Conservation (phyloP, 2,113 vertebrate genomes). For the Cranoglanis bouderius region DNA sequence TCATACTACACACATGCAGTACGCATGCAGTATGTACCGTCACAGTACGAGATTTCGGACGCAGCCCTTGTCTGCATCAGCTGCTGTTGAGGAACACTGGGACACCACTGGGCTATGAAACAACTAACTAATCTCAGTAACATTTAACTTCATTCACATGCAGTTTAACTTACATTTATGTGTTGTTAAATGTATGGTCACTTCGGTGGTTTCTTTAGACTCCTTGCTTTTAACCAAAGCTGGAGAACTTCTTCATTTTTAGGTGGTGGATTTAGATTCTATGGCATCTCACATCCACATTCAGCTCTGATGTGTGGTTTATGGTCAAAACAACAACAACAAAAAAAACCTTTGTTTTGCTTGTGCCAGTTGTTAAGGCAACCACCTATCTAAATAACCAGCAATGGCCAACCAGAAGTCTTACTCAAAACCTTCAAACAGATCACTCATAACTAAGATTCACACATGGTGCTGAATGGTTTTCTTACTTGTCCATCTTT, state of each 20-base stretch:
- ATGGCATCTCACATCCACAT: neutral
- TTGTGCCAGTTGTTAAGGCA: neutral
- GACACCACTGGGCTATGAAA: neutral
- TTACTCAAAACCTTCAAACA: neutral
- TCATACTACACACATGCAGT: too few species aligned
- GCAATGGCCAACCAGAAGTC: neutral
- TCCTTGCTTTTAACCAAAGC: neutral
- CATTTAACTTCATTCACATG: neutral
- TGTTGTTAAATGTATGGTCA: neutral
- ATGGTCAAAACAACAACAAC: neutral
- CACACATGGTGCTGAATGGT: neutral
- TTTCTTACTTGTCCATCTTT: neutral
- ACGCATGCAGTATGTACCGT: too few species aligned
- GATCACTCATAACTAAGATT: neutral
- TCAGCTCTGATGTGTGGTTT: neutral
- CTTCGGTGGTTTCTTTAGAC: neutral
- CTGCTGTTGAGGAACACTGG: neutral
- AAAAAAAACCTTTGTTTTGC: neutral
- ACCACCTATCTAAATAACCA: neutral
- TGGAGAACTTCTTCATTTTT: neutral
- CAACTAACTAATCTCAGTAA: neutral
- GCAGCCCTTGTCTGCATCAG: neutral
- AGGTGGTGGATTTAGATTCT: neutral
- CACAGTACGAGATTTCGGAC: too few species aligned
- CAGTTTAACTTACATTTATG: too few species aligned